Evolutionary conservation across 2,113 vertebrate species (phyloP).

Genomic region (Heloderma charlesbogerti): DNA sequence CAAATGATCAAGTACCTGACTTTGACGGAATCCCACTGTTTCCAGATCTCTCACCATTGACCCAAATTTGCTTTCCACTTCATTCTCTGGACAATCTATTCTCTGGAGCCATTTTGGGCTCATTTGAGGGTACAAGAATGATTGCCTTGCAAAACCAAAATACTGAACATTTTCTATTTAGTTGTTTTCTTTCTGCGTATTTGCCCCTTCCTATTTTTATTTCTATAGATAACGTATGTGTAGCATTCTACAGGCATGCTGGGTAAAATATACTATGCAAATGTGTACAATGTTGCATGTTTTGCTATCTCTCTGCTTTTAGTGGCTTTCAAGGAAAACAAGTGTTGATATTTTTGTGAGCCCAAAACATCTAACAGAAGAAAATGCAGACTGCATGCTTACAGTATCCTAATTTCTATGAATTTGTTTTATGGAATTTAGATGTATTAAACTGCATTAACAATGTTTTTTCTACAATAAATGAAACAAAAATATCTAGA

Average conservation of each 20-base stretch:
- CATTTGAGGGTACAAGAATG: background rate
- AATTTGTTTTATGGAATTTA: constrained; percentile 86
- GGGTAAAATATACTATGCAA: constrained; percentile 91
- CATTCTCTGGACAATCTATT: background rate
- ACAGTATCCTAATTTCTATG: constrained; percentile 83
- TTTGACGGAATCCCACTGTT: constrained; percentile 61
- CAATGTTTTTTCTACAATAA: constrained; percentile 86
- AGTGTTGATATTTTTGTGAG: constrained; percentile 87
- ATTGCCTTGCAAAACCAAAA: constrained; percentile 56
- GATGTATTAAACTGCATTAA: constrained; percentile 86
- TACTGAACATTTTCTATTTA: constrained; percentile 58
- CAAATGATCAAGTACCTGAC: constrained; percentile 29
- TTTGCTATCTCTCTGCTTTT: constrained; percentile 84
- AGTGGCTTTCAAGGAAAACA: constrained; percentile 82
- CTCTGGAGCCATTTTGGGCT: constrained; percentile 31
- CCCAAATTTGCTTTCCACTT: constrained; percentile 22
- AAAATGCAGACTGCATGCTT: constrained; percentile 86
- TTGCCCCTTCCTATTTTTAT: constrained; percentile 72
- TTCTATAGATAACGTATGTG: constrained; percentile 77
- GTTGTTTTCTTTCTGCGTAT: constrained; percentile 67
- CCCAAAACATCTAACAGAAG: constrained; percentile 78
- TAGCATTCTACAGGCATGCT: constrained; percentile 87
- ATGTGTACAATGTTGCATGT: constrained; percentile 91
- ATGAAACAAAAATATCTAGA: constrained; percentile 72
- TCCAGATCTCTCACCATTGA: constrained; percentile 25